Base-by-base conservation (phyloP, 2,888 invertebrate genomes). In the Parnassius glacialis region DNA sequence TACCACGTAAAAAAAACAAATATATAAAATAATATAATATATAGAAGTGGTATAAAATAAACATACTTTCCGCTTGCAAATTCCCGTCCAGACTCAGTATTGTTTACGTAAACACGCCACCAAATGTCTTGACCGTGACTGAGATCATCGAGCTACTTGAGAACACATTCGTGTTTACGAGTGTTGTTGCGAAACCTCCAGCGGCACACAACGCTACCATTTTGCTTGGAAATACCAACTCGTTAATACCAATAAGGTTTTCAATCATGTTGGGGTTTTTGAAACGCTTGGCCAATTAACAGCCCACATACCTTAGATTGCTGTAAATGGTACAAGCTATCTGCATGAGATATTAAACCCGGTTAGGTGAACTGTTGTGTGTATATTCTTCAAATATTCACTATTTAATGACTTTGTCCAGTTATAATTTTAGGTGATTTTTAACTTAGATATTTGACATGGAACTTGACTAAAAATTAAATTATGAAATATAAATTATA, bases 91-190 rank as follows among this genome's bases (percentile, higher is more conserved):
- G 41, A 62, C 48, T 50, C 54, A 50, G 57, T 61, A 57, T 62
- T 62, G 50, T 58, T 62, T 53, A 58, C 58, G 53, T 54, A 58
- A 62, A 62, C 54, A 54, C 13, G 13, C 13, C n/a, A 54, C 34
- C 57, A 57, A 61, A 61, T 61, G 53, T 53, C 44, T 58, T 62
- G 58, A 50, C 62, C 62, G 48, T 62, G 62, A 62, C 62, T 62
- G 43, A 58, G 57, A 62, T 62, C 62, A 62, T 54, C 54, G 59
- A 48, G 48, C 48, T 48, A 48, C 44, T n/a, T 10, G 5, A 45
- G 51, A 59, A 52, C 47, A 13, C 9, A 48, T 48, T 13, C 48
- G 48, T 48, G 13, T 44, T 42, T 50, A 57, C 44, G 13, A 54
- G 48, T n/a, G 13, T 11, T 12, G 43, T 62, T 62, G 53, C 57